A percentile compares a stretch with the other conserved stretches of the same genome.
These are phyloP conservation scores for Drosophila persimilis DNA, from an alignment of 1,140 invertebrate species.

Conservation along the genomic window DNA sequence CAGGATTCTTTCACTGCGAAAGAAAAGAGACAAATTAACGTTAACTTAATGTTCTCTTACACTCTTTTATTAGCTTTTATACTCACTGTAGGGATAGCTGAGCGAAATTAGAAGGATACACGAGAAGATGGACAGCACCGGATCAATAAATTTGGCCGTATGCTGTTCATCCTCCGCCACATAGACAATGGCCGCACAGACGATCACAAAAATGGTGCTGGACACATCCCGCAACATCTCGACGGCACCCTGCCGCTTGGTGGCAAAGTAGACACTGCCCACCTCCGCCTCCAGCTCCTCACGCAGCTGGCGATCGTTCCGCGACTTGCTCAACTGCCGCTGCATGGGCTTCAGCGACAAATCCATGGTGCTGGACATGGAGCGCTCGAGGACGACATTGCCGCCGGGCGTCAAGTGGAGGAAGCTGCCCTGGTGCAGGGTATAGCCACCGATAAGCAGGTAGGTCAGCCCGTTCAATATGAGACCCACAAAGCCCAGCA, in stretches of 20 bases:
- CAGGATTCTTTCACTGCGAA: constrained; percentile 90
- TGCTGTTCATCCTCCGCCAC: constrained; percentile 84
- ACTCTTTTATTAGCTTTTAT: neutral
- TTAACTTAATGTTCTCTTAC: neutral
- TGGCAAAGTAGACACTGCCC: constrained; percentile 73
- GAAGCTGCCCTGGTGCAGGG: constrained; percentile 90
- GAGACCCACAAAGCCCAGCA: constrained; percentile 87
- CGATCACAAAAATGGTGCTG: constrained; percentile 88
- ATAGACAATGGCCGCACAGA: constrained; percentile 87
- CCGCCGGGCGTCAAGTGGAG: constrained; percentile 87
- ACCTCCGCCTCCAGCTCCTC: constrained; percentile 67
- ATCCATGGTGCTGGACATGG: constrained; percentile 83
- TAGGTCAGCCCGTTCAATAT: constrained; percentile 89
- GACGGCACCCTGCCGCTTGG: constrained; percentile 81
- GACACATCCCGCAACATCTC: constrained; percentile 87
- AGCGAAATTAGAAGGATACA: constrained; percentile 86
- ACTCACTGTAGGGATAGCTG: constrained; percentile 90
- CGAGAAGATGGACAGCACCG: constrained; percentile 87
- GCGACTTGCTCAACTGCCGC: constrained; percentile 83
- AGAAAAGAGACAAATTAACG: neutral
- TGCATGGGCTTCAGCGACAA: constrained; percentile 82
- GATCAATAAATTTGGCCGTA: constrained; percentile 89
- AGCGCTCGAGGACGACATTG: constrained; percentile 86
- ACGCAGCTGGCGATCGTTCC: constrained; percentile 64
- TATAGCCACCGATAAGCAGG: constrained; percentile 90